Evolutionary conservation across 2,113 vertebrate species (phyloP), one percentile per base, ranked within the genome.

Genomic region (Morone saxatilis): DNA sequence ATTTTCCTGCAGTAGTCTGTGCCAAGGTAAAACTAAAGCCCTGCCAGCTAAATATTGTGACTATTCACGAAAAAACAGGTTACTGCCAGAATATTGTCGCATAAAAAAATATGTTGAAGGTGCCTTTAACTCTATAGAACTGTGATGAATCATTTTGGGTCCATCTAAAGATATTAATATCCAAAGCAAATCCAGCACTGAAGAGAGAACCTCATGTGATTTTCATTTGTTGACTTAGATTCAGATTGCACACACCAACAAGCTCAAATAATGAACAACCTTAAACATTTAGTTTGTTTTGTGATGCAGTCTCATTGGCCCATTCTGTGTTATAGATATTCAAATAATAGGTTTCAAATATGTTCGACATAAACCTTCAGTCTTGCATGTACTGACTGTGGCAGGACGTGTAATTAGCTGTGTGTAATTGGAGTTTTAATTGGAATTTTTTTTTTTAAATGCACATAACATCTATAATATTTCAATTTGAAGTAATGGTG

Each of bases 401-500:
- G 43, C 17, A 47, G 47, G 50, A 31, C 61, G 51, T 75, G 31
- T 47, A 71, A 83, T 76, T 65, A 61, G 68, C 71, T 60, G 7
- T 31, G 20, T 78, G 65, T 65, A 70, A 71, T 70, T 76, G 38
- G 47, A n/a, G 20, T 75, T 76, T 51, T 60, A 74, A 74, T 83
- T 62, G 31, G 56, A 43, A n/a, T 41, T 20, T 66, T 38, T 76
- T 78, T 53, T 76, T 78, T 53, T 31, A 63, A 53, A 67, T 62
- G 54, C 53, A 47, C 17, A 66, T 38, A 80, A 76, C 62, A 67
- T 80, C 14, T 63, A 25, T 17, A 6, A 7, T 50, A 31, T 66
- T 86, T 40, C 43, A 41, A 38, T 50, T 56, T 71, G 51, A 41
- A 43, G 43, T 61, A 47, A 36, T 31, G 53, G 20, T 56, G 70